Evolutionary conservation across 2,888 invertebrate species (phyloP).

Genomic region (Norana najaformis): DNA sequence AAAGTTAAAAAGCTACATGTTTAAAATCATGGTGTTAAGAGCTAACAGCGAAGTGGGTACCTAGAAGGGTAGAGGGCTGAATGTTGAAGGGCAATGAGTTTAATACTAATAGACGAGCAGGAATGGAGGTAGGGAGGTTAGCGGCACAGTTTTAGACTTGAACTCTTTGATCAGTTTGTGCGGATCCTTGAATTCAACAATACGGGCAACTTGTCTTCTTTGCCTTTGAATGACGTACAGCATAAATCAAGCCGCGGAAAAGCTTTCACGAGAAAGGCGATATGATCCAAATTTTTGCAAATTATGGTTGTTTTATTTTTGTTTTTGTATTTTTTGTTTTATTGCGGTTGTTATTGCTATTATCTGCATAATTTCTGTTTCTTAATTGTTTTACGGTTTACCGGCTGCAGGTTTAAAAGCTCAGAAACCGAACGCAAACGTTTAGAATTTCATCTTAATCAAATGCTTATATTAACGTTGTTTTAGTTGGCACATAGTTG

Average conservation of each 20-base stretch:
- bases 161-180: background rate
- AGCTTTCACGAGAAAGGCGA: background rate
- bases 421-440: no score
- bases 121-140: background rate
- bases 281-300: background rate
- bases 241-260: background rate
- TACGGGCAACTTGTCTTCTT: background rate
- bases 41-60: background rate
- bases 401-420: no score
- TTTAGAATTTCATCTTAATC: no score
- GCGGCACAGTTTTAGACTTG: background rate
- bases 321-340: background rate
- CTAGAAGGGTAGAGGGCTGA: background rate
- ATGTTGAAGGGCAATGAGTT: no score
- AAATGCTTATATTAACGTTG: no score
- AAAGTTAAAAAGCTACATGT: background rate
- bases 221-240: background rate
- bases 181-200: background rate
- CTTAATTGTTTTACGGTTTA: no score
- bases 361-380: no score
- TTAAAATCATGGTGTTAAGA: background rate
- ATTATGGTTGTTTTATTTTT: background rate
- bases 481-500: background rate
- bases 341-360: background rate
- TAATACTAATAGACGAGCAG: no score